phyloP scores from a whole-genome alignment of 2,888 invertebrate species.

The Drosophila barbarae region DNA sequence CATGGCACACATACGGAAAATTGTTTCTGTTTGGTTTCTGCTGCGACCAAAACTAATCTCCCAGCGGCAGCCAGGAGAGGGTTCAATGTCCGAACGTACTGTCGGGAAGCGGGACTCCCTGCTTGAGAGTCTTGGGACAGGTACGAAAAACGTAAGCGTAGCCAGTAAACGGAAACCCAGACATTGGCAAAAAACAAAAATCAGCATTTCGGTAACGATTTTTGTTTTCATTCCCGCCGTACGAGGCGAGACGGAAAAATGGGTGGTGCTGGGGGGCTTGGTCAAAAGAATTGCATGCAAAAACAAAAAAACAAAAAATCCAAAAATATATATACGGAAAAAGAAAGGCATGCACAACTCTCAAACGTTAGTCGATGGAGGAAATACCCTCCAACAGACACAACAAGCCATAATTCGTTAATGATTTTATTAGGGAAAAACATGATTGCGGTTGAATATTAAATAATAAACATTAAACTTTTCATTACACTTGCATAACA shows the following conservation, averaged over 20 bases:
- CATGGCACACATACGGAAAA: conserved; percentile 45
- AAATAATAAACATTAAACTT: conserved; percentile 24
- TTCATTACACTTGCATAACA: conserved; percentile 18
- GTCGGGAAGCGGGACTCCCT: conserved; percentile 10
- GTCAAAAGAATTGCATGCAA: conserved; percentile 46
- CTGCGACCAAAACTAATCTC: conserved; percentile 34
- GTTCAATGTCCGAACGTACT: conserved; percentile 45
- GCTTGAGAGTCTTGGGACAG: conserved; percentile 11
- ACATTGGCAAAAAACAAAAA: conserved; percentile 10
- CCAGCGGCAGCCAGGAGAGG: conserved; percentile 25
- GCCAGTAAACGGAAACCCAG: conserved; percentile 27
- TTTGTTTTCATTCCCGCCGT: conserved; percentile 16
- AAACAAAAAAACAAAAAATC: conserved; percentile 13
- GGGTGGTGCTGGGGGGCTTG: conserved; percentile 42
- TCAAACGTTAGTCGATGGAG: conserved; percentile 7
- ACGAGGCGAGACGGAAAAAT: conserved; percentile 16
- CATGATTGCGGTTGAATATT: conserved; percentile 16
- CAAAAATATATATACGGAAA: conserved; percentile 15
- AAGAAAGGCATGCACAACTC: conserved; percentile 26
- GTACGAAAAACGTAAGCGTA: conserved; percentile 25
- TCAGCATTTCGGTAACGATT: conserved; percentile 36
- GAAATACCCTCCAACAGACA: conserved; percentile 22
- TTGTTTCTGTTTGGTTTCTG: conserved; percentile 31
- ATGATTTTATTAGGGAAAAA: conserved; percentile 16
- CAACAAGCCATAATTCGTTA: conserved; percentile 11